These are phyloP conservation scores for Eulithis testata DNA, from an alignment of 2,888 invertebrate species.

Conservation along the genomic window DNA sequence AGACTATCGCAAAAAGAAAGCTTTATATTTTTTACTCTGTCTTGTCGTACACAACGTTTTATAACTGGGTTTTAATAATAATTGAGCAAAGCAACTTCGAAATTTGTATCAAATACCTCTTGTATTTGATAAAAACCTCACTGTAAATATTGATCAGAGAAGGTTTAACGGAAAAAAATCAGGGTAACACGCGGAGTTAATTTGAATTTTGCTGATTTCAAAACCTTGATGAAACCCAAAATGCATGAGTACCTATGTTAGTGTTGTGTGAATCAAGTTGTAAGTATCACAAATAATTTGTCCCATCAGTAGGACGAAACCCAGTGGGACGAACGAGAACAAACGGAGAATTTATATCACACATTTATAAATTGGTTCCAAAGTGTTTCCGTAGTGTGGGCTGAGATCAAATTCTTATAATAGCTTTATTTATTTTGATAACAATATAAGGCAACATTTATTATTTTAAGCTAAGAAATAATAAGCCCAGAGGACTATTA, in stretches of 20 bases:
- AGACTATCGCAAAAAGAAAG: conserved; percentile 11
- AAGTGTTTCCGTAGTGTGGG: background rate
- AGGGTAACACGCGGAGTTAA: too few relatives aligned
- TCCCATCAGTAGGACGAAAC: background rate
- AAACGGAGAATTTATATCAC: background rate
- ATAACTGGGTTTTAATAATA: too few relatives aligned
- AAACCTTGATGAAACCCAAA: background rate
- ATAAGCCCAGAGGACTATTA: too few relatives aligned
- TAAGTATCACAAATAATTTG: background rate
- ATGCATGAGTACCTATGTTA: background rate
- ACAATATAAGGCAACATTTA: background rate
- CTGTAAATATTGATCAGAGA: too few relatives aligned
- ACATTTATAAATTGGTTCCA: conserved; percentile 7
- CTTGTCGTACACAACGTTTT: too few relatives aligned
- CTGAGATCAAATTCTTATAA: background rate
- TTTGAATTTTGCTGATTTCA: too few relatives aligned
- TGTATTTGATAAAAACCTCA: too few relatives aligned
- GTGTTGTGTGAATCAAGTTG: background rate
- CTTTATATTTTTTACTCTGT: background rate
- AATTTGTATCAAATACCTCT: too few relatives aligned
- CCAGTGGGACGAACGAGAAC: too few relatives aligned
- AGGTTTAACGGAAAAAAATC: too few relatives aligned
- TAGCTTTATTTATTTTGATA: background rate
- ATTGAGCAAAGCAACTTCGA: too few relatives aligned
- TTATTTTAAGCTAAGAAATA: too few relatives aligned